phyloP scores from a whole-genome alignment of 1,140 invertebrate genomes.

The Dendroctonus ponderosae region DNA sequence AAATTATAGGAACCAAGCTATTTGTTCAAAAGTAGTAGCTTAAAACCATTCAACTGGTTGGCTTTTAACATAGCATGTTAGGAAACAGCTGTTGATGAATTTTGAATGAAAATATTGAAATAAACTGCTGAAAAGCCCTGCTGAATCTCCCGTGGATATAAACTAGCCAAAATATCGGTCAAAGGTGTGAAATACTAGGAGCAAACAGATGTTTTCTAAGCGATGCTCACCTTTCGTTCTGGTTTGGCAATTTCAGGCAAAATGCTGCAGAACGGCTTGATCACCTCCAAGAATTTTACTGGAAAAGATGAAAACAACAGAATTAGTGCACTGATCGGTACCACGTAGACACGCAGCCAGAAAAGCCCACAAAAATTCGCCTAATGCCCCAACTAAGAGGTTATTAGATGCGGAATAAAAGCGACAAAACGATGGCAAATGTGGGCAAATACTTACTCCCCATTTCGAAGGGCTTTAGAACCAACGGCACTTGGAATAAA shows the following conservation, averaged over 20 bases:
- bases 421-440: conserved; percentile 27
- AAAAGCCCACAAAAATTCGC: neutral
- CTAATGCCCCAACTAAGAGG: neutral
- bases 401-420: conserved; percentile 1
- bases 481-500: conserved; percentile 53
- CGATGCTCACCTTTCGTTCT: conserved; percentile 85
- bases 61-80: too few species aligned
- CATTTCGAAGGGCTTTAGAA: conserved; percentile 58
- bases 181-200: too few species aligned
- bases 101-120: too few species aligned
- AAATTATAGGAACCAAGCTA: too few species aligned
- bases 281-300: conserved; percentile 99
- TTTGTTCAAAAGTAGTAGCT: too few species aligned
- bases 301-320: conserved; percentile 58
- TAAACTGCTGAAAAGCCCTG: too few species aligned
- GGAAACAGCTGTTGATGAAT: too few species aligned
- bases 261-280: conserved; percentile 99
- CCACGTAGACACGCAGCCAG: conserved; percentile 16
- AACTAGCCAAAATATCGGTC: too few species aligned
- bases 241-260: conserved; percentile 99
- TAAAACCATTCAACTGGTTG: too few species aligned
- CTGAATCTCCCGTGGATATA: too few species aligned
- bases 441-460: conserved; percentile 59
- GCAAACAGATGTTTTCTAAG: too few species aligned
- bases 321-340: conserved; percentile 14